phyloP scores from a whole-genome alignment of 2,888 invertebrate genomes.

The Ormyrus rosae region DNA sequence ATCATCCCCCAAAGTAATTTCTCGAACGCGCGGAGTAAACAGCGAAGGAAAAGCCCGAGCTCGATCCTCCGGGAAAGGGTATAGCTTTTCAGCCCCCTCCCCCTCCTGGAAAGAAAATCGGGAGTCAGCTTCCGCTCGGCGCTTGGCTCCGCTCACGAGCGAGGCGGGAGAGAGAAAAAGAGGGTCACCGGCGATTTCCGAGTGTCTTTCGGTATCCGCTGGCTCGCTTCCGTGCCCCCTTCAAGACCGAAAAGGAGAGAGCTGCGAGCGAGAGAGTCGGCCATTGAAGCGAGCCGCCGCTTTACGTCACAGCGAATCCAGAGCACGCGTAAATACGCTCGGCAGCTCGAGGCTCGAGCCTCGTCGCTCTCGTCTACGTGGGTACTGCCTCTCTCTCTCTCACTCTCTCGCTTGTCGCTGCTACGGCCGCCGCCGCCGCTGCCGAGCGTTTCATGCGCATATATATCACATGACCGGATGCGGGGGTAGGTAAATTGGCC shows the following conservation, averaged over 20 bases:
- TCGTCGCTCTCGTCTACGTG: background rate
- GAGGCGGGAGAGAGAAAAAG: slow-evolving; percentile 8
- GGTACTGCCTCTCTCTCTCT: slow-evolving; percentile 7
- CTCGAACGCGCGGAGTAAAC: background rate
- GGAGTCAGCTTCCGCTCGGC: background rate
- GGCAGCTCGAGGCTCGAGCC: slow-evolving; percentile 6
- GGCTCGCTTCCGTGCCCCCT: slow-evolving; percentile 54
- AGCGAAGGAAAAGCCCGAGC: background rate
- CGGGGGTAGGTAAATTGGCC: slow-evolving; percentile 76
- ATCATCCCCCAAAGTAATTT: too few species aligned
- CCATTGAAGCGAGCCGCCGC: slow-evolving; percentile 51
- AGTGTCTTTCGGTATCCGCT: slow-evolving; percentile 49
- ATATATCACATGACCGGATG: slow-evolving; percentile 73
- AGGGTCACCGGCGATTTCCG: slow-evolving; percentile 35
- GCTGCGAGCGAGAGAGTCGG: background rate
- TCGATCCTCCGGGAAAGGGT: background rate
- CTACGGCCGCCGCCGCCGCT: background rate
- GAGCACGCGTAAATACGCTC: slow-evolving; percentile 64
- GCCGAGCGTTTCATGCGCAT: slow-evolving; percentile 66
- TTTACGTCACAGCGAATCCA: slow-evolving; percentile 65
- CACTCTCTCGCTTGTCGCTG: background rate
- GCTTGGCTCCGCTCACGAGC: too few species aligned
- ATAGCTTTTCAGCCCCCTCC: too few species aligned
- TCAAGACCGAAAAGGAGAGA: slow-evolving; percentile 42
- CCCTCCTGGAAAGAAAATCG: background rate